Base-by-base conservation (phyloP, 1,140 invertebrate species). In the Nephila pilipes region DNA sequence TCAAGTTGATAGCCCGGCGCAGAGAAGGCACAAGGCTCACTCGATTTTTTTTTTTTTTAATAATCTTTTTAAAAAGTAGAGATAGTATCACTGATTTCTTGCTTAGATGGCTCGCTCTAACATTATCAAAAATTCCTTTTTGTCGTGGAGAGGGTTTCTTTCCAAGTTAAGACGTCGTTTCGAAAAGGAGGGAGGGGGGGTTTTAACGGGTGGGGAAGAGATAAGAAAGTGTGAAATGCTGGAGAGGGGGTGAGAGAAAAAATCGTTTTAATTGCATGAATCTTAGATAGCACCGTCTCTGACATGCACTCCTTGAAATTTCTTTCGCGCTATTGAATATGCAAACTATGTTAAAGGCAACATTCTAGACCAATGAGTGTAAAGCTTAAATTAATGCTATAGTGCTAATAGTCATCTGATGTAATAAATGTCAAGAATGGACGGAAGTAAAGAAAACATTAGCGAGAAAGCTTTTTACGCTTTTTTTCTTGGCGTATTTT, bases 51-150 rank as follows among this genome's bases (percentile, higher is more conserved):
- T 38, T 46, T 69, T 69, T 57, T 32, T 8, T 18, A 55, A 22
- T 79, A 32, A 89, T 79, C n/a, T 75, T 81, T 90, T 55, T 87
- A 14, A 29, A 38, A 65, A 58, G 57, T 87, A 18, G 32, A 46
- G 87, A 89, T 89, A 89, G 63, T 79, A 89, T 89, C 87, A 29
- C n/a, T 57, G 87, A 89, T 89, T 89, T 55, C 65, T 18, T 46
- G 55, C 54, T 55, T 57, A 60, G 55, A 85, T 57, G 55, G 55
- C 58, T 85, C 29, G 18, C 46, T 58, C 38, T 22, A 80, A 46
- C 89, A 57, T 90, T 90, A 90, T 90, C 89, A 90, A 90, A 90
- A 79, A 90, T 90, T 90, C 89, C 75, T 57, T 90, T 90, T 90
- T 75, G 55, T 32, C n/a, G 80, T 46, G 20, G 29, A 54, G 29